phyloP scores from a whole-genome alignment of 2,797 vertebrate species.

The Myotis findleyi region DNA sequence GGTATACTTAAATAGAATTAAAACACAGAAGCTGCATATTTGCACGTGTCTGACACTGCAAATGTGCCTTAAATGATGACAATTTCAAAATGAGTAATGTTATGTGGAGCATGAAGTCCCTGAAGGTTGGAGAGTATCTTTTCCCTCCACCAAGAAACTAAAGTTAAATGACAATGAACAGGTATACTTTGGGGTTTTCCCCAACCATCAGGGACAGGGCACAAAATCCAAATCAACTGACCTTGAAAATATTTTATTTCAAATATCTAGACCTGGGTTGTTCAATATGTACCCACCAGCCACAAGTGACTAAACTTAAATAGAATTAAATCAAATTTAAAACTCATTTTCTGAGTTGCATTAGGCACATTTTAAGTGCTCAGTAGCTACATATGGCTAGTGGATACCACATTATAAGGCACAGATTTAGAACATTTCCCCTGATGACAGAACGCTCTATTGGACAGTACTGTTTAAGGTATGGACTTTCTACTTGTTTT shows the following conservation, averaged over 20 bases:
- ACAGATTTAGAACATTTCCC: background rate
- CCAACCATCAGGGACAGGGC: no score
- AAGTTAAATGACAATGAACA: conserved; percentile 36
- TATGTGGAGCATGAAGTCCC: conserved; percentile 24
- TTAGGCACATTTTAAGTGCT: background rate
- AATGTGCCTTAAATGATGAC: conserved; percentile 42
- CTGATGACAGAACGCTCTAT: background rate
- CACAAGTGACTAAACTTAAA: conserved; percentile 10
- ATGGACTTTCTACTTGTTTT: background rate
- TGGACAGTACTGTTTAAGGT: background rate
- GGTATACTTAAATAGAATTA: conserved; percentile 16
- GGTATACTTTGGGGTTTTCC: background rate
- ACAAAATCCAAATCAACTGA: conserved; percentile 6
- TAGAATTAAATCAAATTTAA: conserved; percentile 47
- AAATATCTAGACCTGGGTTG: background rate
- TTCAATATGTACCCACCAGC: background rate
- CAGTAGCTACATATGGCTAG: background rate
- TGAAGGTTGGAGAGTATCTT: background rate
- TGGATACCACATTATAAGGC: background rate
- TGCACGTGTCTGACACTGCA: conserved; percentile 15
- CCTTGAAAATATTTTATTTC: conserved; percentile 29
- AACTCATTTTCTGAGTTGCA: conserved; percentile 15
- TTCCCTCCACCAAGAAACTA: conserved; percentile 11
- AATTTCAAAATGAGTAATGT: conserved; percentile 47
- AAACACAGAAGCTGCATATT: conserved; percentile 20